These are phyloP conservation scores for Acleris holmiana DNA, from an alignment of 2,888 invertebrate species.

Conservation along the genomic window DNA sequence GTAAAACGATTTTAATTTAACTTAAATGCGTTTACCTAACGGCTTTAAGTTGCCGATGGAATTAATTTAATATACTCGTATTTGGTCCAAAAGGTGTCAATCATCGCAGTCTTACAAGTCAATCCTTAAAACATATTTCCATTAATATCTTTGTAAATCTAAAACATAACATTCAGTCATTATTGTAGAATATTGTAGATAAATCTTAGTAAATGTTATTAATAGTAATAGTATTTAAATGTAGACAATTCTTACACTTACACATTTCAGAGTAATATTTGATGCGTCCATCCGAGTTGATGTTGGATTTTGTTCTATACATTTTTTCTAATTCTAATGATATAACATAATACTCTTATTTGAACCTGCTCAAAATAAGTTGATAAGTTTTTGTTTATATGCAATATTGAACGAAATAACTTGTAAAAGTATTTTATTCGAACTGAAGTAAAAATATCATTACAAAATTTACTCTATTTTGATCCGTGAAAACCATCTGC, in stretches of 20 bases:
- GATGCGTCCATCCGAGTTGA: too few relatives aligned
- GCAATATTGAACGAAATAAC: too few relatives aligned
- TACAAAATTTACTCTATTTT: too few relatives aligned
- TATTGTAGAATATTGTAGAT: conserved; percentile 12
- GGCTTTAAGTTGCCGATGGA: conserved; percentile 11
- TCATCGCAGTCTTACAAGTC: conserved; percentile 30
- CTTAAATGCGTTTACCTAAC: conserved; percentile 19
- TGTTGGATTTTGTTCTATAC: too few relatives aligned
- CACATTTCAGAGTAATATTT: not conserved
- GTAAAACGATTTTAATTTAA: conserved; percentile 8
- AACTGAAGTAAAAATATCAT: too few relatives aligned
- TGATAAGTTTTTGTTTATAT: too few relatives aligned
- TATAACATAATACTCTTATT: too few relatives aligned
- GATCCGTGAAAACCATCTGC: too few relatives aligned
- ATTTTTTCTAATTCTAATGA: too few relatives aligned
- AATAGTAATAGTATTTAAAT: too few relatives aligned
- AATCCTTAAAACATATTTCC: conserved; percentile 28
- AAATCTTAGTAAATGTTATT: not conserved
- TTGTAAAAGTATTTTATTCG: too few relatives aligned
- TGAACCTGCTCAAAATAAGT: too few relatives aligned
- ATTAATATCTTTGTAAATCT: conserved; percentile 31
- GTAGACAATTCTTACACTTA: not conserved
- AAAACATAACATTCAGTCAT: conserved; percentile 36
- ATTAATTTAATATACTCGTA: conserved; percentile 15
- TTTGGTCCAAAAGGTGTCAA: conserved; percentile 31